Evolutionary conservation across 2,888 invertebrate genomes (phyloP).

Genomic region (Prosopocoilus inquinatus): DNA sequence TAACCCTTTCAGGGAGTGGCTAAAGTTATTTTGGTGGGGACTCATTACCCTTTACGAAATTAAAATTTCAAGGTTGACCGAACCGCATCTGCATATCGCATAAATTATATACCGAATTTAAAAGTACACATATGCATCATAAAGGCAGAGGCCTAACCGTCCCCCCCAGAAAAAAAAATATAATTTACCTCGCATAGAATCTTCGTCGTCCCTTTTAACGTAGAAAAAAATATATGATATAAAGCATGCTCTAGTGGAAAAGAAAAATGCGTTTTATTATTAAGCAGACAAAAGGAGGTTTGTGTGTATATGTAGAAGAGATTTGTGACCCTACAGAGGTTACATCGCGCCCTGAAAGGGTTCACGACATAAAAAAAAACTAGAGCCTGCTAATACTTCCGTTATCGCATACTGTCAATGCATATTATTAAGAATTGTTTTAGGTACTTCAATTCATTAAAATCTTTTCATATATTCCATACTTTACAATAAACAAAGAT

Average conservation of each 20-base stretch:
- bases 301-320: slow-evolving; percentile 39
- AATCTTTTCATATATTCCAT: too few species aligned
- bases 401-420: background rate
- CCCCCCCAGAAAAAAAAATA: slow-evolving; percentile 38
- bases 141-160: slow-evolving; percentile 32
- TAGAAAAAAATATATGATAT: slow-evolving; percentile 50
- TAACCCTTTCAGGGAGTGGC: slow-evolving; percentile 45
- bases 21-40: slow-evolving; percentile 36
- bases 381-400: slow-evolving; percentile 27
- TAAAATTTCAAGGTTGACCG: slow-evolving; percentile 40
- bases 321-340: slow-evolving; percentile 36
- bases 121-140: slow-evolving; percentile 43
- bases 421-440: too few species aligned
- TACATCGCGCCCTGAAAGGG: slow-evolving; percentile 35
- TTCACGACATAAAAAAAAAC: slow-evolving; percentile 27
- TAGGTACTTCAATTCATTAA: too few species aligned
- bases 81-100: slow-evolving; percentile 44
- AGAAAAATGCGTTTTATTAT: slow-evolving; percentile 54
- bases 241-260: slow-evolving; percentile 54
- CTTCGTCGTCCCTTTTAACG: slow-evolving; percentile 42
- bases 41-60: slow-evolving; percentile 42
- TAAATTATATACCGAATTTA: slow-evolving; percentile 36
- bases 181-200: slow-evolving; percentile 44
- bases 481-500: too few species aligned
- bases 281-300: slow-evolving; percentile 47